phyloP scores from a whole-genome alignment of 2,113 vertebrate species.

The Amphilophus citrinellus region DNA sequence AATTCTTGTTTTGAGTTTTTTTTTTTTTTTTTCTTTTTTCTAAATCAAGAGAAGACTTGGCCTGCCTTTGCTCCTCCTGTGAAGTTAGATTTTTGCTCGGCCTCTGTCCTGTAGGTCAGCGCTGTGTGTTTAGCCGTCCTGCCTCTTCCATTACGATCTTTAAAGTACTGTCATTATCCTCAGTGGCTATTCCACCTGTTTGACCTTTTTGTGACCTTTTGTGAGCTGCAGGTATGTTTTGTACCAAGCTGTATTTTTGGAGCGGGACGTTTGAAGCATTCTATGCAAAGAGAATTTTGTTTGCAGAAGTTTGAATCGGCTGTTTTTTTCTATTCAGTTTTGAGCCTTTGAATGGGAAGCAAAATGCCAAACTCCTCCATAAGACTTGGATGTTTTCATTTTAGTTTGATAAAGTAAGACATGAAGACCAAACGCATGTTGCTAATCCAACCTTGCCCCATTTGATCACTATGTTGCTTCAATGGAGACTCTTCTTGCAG shows the following conservation, averaged over 20 bases:
- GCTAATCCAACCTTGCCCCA: background rate
- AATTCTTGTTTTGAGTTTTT: constrained; percentile 1
- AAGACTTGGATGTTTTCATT: background rate
- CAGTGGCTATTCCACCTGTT: constrained; percentile 35
- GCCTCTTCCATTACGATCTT: constrained; percentile 52
- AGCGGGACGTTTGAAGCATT: background rate
- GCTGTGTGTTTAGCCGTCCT: constrained; percentile 30
- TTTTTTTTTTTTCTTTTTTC: background rate
- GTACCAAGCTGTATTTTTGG: background rate
- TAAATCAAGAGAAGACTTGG: constrained; percentile 1
- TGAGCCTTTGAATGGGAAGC: background rate
- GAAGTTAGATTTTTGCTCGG: constrained; percentile 8
- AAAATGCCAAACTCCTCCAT: background rate
- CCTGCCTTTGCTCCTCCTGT: constrained; percentile 32
- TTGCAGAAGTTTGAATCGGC: background rate
- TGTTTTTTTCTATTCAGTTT: background rate
- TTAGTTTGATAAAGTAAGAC: background rate
- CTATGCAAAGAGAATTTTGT: background rate
- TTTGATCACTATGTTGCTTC: background rate
- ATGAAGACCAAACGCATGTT: background rate
- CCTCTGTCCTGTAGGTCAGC: constrained; percentile 23
- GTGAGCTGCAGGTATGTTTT: background rate
- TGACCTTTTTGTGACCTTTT: constrained; percentile 17
- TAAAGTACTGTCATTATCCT: constrained; percentile 55
- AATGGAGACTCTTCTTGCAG: background rate